phyloP scores from a whole-genome alignment of 2,888 invertebrate species.

The Arctia plantaginis region DNA sequence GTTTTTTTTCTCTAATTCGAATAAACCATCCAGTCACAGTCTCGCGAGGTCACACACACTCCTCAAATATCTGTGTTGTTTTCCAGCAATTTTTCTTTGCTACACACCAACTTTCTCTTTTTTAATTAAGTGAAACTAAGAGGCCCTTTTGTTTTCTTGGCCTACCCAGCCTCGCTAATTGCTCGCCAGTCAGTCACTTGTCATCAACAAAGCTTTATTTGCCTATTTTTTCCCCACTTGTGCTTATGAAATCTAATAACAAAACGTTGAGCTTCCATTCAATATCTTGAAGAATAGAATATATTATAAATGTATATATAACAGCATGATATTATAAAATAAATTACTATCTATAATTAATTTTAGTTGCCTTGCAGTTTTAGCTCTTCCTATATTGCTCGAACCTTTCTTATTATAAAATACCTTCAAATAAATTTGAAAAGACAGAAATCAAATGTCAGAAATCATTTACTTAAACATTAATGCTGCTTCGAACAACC shows the following conservation, averaged over 20 bases:
- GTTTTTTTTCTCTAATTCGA: slow-evolving; percentile 12
- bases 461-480: too few relatives aligned
- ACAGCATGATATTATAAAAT: neutral
- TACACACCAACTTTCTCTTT: slow-evolving; percentile 64
- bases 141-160: slow-evolving; percentile 72
- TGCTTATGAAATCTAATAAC: slow-evolving; percentile 58
- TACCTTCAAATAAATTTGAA: too few relatives aligned
- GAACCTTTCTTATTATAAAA: neutral
- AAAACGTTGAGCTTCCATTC: slow-evolving; percentile 31
- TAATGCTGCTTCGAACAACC: too few relatives aligned
- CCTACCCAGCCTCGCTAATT: slow-evolving; percentile 71
- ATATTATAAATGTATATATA: too few relatives aligned
- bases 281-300: slow-evolving; percentile 16
- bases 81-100: slow-evolving; percentile 65
- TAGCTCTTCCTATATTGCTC: neutral
- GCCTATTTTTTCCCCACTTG: slow-evolving; percentile 66
- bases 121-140: slow-evolving; percentile 83
- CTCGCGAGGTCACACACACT: slow-evolving; percentile 24
- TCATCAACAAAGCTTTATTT: slow-evolving; percentile 74
- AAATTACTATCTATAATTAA: neutral
- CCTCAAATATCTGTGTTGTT: slow-evolving; percentile 43
- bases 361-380: neutral
- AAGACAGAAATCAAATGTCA: too few relatives aligned
- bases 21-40: slow-evolving; percentile 27
- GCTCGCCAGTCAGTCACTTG: slow-evolving; percentile 81